Evolutionary conservation across 2,113 vertebrate genomes (phyloP), one percentile per base, ranked within the genome.

Genomic region (Myocastor coypus): DNA sequence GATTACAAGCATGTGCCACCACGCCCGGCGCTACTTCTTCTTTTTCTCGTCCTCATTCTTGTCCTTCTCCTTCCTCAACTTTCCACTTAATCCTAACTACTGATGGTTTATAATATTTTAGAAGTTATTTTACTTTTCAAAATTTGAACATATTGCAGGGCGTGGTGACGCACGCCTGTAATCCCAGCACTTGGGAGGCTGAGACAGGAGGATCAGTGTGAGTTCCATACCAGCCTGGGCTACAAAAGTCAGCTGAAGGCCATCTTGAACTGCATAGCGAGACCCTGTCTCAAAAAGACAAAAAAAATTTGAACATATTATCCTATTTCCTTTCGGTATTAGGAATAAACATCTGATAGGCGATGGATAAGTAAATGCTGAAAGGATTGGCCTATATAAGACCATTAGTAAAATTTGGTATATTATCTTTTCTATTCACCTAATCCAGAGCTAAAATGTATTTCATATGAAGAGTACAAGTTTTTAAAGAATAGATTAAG

Each of bases 71-170:
- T 88, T 85, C 63, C 42, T 91, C 22, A 95, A 52, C 50, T 83
- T 89, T 90, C 68, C 94, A 89, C 42, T 87, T 95, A 96, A 34
- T 83, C 59, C 28, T 71, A 95, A 84, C 42, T 30, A 93, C 10
- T 26, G 40, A 91, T 68, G 32, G 69, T 92, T 86, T 86, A 89
- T 69, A 32, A 64, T 81, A 83, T 87, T 83, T 94, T 92, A 59
- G 73, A 78, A 94, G 87, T 88, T 82, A 40, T 69, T 71, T 92
- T 87, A 17, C 57, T 90, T 95, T 75, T 86, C 42, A 94, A 73
- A 96, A 93, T 73, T 90, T 55, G 46, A 75, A 64, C 8, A 63
- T 71, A 63, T 61, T 40, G n/a, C n/a, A n/a, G n/a, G n/a, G n/a
- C n/a, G n/a, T n/a, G n/a, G n/a, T n/a, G n/a, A n/a, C n/a, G n/a